A percentile compares a stretch with the other conserved stretches of the same genome.
phyloP scores from a whole-genome alignment of 1,140 invertebrate species.

The Macrocentrus cingulum region DNA sequence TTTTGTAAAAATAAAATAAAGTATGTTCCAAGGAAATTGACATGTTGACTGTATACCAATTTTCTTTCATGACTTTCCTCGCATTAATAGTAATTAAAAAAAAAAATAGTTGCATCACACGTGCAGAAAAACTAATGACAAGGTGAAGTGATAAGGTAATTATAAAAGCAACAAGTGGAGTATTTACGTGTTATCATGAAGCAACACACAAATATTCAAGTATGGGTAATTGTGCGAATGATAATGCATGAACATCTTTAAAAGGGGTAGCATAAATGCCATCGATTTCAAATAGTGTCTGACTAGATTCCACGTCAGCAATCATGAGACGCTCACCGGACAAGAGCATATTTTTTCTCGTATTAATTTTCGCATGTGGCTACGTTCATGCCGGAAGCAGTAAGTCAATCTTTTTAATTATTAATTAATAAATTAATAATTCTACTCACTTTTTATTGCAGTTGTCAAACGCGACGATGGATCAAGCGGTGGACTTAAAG shows the following conservation, averaged over 20 bases:
- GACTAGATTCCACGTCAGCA: background rate
- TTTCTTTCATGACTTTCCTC: too few relatives aligned
- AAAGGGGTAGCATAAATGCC: background rate
- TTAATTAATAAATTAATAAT: background rate
- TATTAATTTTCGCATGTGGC: slow-evolving; percentile 2
- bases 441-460: background rate
- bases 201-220: too few relatives aligned
- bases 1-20: too few relatives aligned
- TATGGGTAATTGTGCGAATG: too few relatives aligned
- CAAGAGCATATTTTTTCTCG: slow-evolving; percentile 9
- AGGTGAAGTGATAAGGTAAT: slow-evolving; percentile 1
- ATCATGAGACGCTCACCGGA: slow-evolving; percentile 1
- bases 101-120: background rate
- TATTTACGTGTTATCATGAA: background rate
- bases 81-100: background rate
- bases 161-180: background rate
- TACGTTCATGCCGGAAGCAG: background rate
- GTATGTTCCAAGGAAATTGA: too few relatives aligned
- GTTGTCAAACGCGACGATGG: slow-evolving; percentile 10
- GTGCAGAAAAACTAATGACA: background rate
- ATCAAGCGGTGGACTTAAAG: slow-evolving; percentile 1
- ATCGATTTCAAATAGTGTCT: background rate
- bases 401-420: background rate
- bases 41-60: too few relatives aligned
- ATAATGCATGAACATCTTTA: background rate